Evolutionary conservation across 2,113 vertebrate species (phyloP), one percentile per base, ranked within the genome.

Genomic region (Sander lucioperca): DNA sequence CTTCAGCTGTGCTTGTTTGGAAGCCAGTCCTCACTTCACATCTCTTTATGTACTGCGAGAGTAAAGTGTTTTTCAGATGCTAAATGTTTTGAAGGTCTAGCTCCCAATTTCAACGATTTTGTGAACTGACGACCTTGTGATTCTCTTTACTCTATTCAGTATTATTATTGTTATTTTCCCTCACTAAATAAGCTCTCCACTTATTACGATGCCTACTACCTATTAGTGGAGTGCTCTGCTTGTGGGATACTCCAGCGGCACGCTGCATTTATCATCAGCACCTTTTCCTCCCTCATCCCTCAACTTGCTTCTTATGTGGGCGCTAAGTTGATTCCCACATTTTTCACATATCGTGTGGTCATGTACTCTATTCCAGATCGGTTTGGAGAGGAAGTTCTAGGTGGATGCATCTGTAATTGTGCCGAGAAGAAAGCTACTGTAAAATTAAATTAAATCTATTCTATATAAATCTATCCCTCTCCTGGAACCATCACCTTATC

Each of bases 1-100:
- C 59, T 54, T 80, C 19, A 62, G 59, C 57, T 56, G 23, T 18
- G 39, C 45, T 78, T 16, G 63, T 21, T 58, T 14, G 14, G 12
- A 45, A 72, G 54, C 23, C 48, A 33, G 45, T 27, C 50, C 54
- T 74, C 25, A 19, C 50, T 62, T 67, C 61, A 80, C 43, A 27
- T 59, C 2, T 5, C 18, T 67, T 4, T 16, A 15, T 45, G 15
- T 15, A 61, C 56, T 56, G 15, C 14, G 16, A 50, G 21, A 12
- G 30, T 36, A 47, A 54, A 73, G 6, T 16, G 25, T 33, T 33
- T 62, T 51, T 56, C 19, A 39, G 43, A 75, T 70, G 16, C 45
- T 57, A 36, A 43, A 68, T 70, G 25, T 59, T 48, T 36, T 57
- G 16, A 50, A 30, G 30, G 39, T 18, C 30, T 16, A 21, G 9